Evolutionary conservation across 2,797 vertebrate species (phyloP), one percentile per base, ranked within the genome.

Genomic region (Siniperca scherzeri): DNA sequence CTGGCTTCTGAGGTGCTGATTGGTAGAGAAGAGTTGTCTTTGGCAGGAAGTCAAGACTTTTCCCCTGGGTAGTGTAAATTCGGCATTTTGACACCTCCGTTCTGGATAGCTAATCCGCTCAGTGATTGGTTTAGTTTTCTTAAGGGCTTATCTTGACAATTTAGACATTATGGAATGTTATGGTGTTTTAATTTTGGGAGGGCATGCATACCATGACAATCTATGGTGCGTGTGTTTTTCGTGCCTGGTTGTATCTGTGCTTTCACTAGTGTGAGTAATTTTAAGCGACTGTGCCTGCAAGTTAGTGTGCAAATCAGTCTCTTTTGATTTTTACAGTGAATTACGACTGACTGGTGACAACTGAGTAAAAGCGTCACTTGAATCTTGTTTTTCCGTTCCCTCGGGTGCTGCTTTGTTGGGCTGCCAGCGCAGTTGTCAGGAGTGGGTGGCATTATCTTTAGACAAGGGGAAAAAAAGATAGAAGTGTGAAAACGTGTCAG

Each of bases 381-480:
- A 75, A 70, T 89, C 81, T 66, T 81, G 70, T 87, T 66, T 80
- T 87, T 87, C 80, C 25, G 22, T 69, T 89, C 83, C 80, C 78
- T 30, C 21, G 42, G 72, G 80, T 77, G 82, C 77, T 71, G 86
- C 87, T 88, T 84, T 90, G 89, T 91, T 77, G 53, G 33, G 67
- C 78, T 90, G 86, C 86, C 88, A 88, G 21, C 30, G 30, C 72
- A 71, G 83, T 76, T 90, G 87, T 89, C 36, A 27, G 82, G 91
- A 91, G 89, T 91, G 90, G 94, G 91, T 85, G 81, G 87, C 78
- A 94, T 90, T 92, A 92, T 94, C 92, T 92, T 87, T 87, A 88
- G 87, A 88, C 68, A 67, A 82, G 78, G 25, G 38, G 52, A 16
- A 25, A 7, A 19, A 44, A 21, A 68, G 78, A 62, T 17, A 11